Conservation (phyloP, 2,113 vertebrate genomes). For the Tragelaphus scriptus region DNA sequence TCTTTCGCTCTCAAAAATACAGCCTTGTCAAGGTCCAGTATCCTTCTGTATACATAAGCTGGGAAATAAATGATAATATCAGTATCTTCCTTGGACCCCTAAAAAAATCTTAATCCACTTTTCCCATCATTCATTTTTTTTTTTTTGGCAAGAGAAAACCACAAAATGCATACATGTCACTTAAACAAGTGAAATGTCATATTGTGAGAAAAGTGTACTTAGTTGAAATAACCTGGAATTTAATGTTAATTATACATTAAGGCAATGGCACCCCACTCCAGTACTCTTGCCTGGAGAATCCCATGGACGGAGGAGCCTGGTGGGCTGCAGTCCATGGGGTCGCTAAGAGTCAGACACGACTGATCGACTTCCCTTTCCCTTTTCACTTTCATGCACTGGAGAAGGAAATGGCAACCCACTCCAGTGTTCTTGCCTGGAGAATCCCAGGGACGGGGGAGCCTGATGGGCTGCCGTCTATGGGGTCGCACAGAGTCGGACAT, state of each 20-base stretch:
- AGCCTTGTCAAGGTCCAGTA: background rate
- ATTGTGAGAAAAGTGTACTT: background rate
- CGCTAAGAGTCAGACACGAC: too few relatives aligned
- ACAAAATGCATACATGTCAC: background rate
- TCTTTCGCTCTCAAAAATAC: background rate
- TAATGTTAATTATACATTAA: background rate
- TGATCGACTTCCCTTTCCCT: too few relatives aligned
- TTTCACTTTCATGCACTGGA: too few relatives aligned
- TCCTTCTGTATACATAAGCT: background rate
- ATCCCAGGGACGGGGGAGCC: too few relatives aligned
- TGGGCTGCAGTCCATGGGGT: too few relatives aligned
- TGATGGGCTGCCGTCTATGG: too few relatives aligned
- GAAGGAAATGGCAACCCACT: too few relatives aligned
- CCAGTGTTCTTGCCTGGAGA: too few relatives aligned
- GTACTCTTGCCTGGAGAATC: too few relatives aligned
- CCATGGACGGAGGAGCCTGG: too few relatives aligned
- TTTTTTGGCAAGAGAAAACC: background rate
- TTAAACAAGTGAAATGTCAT: background rate
- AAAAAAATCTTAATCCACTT: background rate
- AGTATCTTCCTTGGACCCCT: background rate
- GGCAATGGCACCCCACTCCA: too few relatives aligned
- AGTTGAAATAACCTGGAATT: background rate
- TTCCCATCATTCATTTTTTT: background rate
- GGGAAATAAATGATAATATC: background rate
- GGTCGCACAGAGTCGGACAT: too few relatives aligned